Evolutionary conservation across 1,140 invertebrate species (phyloP).

Genomic region (Antheraea mylitta): DNA sequence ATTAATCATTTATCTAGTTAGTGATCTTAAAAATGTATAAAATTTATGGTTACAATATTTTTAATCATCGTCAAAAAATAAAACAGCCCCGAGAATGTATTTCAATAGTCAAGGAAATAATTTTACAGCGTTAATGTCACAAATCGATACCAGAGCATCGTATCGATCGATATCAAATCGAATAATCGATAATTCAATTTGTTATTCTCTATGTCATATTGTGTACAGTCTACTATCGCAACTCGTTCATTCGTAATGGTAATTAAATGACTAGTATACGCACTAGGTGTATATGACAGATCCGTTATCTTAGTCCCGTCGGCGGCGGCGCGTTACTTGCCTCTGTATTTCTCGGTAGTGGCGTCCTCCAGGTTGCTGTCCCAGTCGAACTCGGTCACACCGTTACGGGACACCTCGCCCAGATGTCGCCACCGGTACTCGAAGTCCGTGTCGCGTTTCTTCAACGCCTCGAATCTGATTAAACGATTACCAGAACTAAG

Average conservation of each 20-base stretch:
- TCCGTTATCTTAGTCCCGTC: not conserved
- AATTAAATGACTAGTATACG: slow-evolving; percentile 36
- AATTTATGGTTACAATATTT: too few species aligned
- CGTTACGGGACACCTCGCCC: slow-evolving; percentile 86
- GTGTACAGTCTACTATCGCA: too few species aligned
- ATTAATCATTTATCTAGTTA: too few species aligned
- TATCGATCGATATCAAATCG: too few species aligned
- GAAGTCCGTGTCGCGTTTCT: slow-evolving; percentile 89
- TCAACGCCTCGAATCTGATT: slow-evolving; percentile 87
- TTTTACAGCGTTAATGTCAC: too few species aligned
- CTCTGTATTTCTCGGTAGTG: slow-evolving; percentile 68
- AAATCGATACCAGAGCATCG: too few species aligned
- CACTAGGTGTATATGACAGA: slow-evolving; percentile 22
- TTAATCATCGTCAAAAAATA: not conserved
- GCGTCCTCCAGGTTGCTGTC: slow-evolving; percentile 89
- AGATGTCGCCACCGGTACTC: slow-evolving; percentile 88
- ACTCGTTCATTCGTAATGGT: slow-evolving; percentile 7
- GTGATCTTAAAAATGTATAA: too few species aligned
- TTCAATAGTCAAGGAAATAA: too few species aligned
- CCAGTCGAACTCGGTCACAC: slow-evolving; percentile 91
- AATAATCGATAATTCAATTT: not conserved
- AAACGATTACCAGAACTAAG: not conserved
- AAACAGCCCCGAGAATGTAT: not conserved
- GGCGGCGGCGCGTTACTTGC: slow-evolving; percentile 48
- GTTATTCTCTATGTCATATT: not conserved